Percentiles rank a stretch among this genome's conserved stretches.
These are phyloP conservation scores for Eulithis prunata DNA, from an alignment of 2,888 invertebrate genomes.

Conservation along the genomic window DNA sequence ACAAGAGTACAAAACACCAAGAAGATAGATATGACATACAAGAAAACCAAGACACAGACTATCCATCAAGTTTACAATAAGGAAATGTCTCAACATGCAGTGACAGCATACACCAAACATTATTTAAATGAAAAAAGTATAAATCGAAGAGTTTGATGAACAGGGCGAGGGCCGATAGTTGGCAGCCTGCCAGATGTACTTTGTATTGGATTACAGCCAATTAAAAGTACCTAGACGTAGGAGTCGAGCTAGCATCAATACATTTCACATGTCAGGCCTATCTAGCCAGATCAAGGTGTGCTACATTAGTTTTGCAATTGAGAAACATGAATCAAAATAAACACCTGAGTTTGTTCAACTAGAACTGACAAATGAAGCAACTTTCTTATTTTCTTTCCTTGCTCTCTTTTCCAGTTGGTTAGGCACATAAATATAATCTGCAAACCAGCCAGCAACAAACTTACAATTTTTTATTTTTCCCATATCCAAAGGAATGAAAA, in stretches of 20 bases:
- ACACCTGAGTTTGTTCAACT: constrained; percentile 28
- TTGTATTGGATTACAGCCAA: constrained; percentile 83
- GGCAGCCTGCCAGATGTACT: constrained; percentile 77
- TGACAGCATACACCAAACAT: constrained; percentile 48
- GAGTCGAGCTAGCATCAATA: constrained; percentile 68
- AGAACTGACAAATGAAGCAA: constrained; percentile 6
- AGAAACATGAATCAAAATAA: constrained; percentile 55
- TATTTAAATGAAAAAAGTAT: constrained; percentile 74
- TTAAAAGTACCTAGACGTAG: constrained; percentile 76
- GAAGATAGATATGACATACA: constrained; percentile 21
- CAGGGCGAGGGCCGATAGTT: constrained; percentile 76
- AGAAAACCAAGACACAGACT: constrained; percentile 16
- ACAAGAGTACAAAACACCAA: constrained; percentile 8
- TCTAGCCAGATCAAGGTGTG: constrained; percentile 68
- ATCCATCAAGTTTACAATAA: constrained; percentile 46
- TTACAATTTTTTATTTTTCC: too few species aligned
- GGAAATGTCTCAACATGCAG: constrained; percentile 48
- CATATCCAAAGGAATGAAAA: too few species aligned
- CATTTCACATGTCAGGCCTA: constrained; percentile 70
- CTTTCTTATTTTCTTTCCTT: constrained; percentile 3
- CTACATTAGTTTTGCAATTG: constrained; percentile 67
- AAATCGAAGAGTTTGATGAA: constrained; percentile 81
- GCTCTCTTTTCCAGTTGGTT: not conserved
- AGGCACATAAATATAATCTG: not conserved
- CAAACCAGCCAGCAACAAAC: too few species aligned